Conservation (phyloP, 1,140 invertebrate species). For the Tetragnatha versicolor region DNA sequence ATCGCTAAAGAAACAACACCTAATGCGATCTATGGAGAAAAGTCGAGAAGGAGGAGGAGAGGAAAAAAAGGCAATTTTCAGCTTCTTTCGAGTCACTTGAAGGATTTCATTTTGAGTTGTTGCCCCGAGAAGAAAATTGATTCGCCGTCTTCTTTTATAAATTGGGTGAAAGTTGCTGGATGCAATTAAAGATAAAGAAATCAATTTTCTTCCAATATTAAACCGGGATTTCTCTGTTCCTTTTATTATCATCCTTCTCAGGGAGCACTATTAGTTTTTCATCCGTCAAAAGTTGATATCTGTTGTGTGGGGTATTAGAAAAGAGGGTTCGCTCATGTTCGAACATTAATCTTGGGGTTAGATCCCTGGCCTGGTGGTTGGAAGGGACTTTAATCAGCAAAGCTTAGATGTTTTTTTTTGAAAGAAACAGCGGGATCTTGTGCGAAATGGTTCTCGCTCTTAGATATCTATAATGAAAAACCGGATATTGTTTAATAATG, state of each 20-base stretch:
- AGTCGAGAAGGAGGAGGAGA: neutral
- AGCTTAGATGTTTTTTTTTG: no score
- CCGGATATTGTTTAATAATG: no score
- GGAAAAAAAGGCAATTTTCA: constrained; percentile 10
- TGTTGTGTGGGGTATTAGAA: constrained; percentile 22
- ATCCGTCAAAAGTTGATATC: constrained; percentile 32
- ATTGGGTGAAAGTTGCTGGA: constrained; percentile 26
- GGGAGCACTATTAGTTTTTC: constrained; percentile 33
- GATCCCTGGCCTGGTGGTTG: no score
- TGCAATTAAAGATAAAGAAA: constrained; percentile 42
- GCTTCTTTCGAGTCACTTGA: constrained; percentile 19
- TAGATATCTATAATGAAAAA: no score
- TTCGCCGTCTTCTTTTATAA: constrained; percentile 9
- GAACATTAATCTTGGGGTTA: constrained; percentile 8
- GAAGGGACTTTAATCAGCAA: no score
- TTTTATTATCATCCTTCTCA: constrained; percentile 12
- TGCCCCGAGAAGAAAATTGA: constrained; percentile 2
- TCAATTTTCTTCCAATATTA: constrained; percentile 36
- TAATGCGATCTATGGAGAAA: neutral
- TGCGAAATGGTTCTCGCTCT: no score
- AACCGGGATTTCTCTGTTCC: constrained; percentile 28
- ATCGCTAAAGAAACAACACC: neutral
- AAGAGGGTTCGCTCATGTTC: constrained; percentile 4
- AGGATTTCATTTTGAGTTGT: neutral
- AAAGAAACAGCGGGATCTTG: no score